A percentile compares a stretch with the other conserved stretches of the same genome.
Conservation (phyloP, 2,797 vertebrate genomes). For the Paedocypris micromegethes region DNA sequence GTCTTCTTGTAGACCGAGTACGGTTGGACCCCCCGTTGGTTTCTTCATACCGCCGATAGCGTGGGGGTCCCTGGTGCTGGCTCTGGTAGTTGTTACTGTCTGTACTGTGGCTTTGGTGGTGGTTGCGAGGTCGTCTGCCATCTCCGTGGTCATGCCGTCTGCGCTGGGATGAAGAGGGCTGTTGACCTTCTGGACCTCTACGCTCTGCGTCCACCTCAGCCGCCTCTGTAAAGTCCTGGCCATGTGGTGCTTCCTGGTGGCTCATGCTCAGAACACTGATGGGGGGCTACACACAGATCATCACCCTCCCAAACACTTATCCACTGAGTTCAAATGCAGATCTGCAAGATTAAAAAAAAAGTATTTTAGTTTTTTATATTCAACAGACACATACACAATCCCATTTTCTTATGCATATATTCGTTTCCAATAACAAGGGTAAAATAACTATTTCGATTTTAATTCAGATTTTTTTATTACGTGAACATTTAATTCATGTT, state of each 20-base stretch:
- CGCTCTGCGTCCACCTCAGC: slow-evolving; percentile 78
- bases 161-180: slow-evolving; percentile 40
- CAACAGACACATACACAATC: not conserved
- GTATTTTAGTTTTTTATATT: no score
- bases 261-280: slow-evolving; percentile 72
- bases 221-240: slow-evolving; percentile 75
- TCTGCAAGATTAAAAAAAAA: slow-evolving; percentile 30
- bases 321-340: slow-evolving; percentile 37
- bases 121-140: slow-evolving; percentile 47
- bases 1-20: slow-evolving; percentile 27
- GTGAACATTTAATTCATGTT: no score
- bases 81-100: slow-evolving; percentile 49
- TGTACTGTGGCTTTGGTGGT: slow-evolving; percentile 52
- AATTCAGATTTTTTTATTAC: no score
- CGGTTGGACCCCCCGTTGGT: slow-evolving; percentile 35
- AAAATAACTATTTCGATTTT: no score
- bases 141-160: slow-evolving; percentile 51
- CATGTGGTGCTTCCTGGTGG: slow-evolving; percentile 73
- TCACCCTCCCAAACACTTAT: slow-evolving; percentile 60
- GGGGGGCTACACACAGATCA: slow-evolving; percentile 63
- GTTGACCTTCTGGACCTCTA: slow-evolving; percentile 47
- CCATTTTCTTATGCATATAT: no score
- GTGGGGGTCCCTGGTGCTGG: slow-evolving; percentile 33
- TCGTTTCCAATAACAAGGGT: no score
- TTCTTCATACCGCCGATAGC: slow-evolving; percentile 58